A percentile compares a stretch with the other conserved stretches of the same genome.
These are phyloP conservation scores for Diorhabda elongata DNA, from an alignment of 1,140 invertebrate genomes.

Conservation along the genomic window DNA sequence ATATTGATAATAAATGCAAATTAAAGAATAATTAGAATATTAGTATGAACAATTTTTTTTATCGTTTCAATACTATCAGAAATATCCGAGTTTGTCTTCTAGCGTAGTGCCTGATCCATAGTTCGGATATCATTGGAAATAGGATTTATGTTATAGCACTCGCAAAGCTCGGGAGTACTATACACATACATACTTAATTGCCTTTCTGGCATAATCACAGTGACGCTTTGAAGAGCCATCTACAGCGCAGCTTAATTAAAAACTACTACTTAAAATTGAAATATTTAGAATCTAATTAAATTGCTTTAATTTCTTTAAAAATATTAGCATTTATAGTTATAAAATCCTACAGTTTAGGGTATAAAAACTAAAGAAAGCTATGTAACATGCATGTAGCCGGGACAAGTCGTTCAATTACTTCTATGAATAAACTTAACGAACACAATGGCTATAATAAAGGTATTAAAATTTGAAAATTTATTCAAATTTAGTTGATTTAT, in stretches of 20 bases:
- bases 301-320: constrained; percentile 47
- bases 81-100: neutral
- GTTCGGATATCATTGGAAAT: constrained; percentile 47
- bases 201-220: constrained; percentile 46
- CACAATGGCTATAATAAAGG: no score
- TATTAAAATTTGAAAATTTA: no score
- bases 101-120: constrained; percentile 12
- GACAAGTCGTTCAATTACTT: neutral
- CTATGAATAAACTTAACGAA: no score
- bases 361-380: constrained; percentile 36
- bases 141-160: constrained; percentile 40
- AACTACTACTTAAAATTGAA: constrained; percentile 21
- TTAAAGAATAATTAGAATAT: constrained; percentile 40
- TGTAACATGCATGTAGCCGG: constrained; percentile 26
- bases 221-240: constrained; percentile 48
- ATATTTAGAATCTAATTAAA: constrained; percentile 35
- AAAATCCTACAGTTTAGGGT: constrained; percentile 26
- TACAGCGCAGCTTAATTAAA: constrained; percentile 36
- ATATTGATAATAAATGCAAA: no score
- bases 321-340: constrained; percentile 43
- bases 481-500: no score
- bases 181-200: constrained; percentile 33
- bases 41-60: constrained; percentile 16
- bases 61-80: neutral
- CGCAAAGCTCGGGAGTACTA: constrained; percentile 16